Conservation (phyloP, 1,140 invertebrate genomes). For the Dendrolimus kikuchii region DNA sequence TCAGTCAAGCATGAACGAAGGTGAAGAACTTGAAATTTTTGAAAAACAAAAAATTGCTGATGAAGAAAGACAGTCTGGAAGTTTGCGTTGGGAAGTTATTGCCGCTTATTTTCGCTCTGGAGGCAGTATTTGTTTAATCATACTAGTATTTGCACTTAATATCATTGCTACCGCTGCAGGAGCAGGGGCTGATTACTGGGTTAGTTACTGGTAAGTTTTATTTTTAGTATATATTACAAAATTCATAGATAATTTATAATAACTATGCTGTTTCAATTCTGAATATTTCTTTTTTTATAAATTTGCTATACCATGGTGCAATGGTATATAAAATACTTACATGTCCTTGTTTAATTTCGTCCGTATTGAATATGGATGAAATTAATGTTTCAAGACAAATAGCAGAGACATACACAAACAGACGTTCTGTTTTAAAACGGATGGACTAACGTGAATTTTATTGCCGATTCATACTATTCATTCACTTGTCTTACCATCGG, state of each 20-base stretch:
- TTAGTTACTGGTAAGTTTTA: conserved; percentile 77
- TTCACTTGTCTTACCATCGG: too few species aligned
- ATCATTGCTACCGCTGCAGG: conserved; percentile 67
- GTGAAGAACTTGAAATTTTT: conserved; percentile 61
- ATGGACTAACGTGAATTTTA: too few species aligned
- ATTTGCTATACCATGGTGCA: too few species aligned
- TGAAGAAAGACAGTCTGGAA: conserved; percentile 73
- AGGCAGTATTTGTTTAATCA: conserved; percentile 58
- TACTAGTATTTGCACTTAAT: conserved; percentile 59
- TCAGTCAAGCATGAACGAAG: conserved; percentile 35
- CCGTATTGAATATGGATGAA: too few species aligned
- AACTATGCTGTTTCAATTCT: background rate
- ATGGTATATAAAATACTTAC: too few species aligned
- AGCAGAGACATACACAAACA: too few species aligned
- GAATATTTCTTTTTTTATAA: background rate
- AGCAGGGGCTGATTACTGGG: conserved; percentile 80
- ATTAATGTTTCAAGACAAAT: too few species aligned
- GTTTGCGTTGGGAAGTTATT: conserved; percentile 73
- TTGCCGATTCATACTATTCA: too few species aligned
- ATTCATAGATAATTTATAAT: background rate
- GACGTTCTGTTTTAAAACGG: too few species aligned
- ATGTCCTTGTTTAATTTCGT: too few species aligned
- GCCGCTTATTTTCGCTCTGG: conserved; percentile 71
- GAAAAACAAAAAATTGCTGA: conserved; percentile 50
- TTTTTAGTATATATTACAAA: background rate